Conservation (phyloP, 2,888 invertebrate species). For the Axea sp. region DNA sequence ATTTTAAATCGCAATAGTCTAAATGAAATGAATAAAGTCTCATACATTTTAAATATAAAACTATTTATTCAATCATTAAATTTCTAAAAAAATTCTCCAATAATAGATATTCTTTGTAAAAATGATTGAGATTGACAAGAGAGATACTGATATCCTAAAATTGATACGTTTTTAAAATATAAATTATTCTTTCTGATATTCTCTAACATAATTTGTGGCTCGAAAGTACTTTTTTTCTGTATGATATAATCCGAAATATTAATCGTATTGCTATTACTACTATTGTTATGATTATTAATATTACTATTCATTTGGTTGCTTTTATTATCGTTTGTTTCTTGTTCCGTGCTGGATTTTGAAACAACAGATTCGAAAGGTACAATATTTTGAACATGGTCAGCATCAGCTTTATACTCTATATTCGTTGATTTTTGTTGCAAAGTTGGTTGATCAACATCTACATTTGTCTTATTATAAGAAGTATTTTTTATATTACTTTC, state of each 20-base stretch:
- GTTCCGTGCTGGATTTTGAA: constrained; percentile 66
- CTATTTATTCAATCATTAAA: background rate
- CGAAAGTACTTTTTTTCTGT: constrained; percentile 82
- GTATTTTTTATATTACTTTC: constrained; percentile 9
- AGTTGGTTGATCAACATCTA: constrained; percentile 41
- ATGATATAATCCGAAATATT: constrained; percentile 6
- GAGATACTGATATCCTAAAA: constrained; percentile 84
- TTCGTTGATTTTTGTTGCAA: constrained; percentile 68
- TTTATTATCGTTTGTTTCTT: constrained; percentile 64
- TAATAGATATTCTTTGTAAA: constrained; percentile 87
- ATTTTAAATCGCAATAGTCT: too few species aligned
- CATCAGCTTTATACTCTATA: constrained; percentile 73
- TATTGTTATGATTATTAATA: too few species aligned
- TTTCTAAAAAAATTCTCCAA: constrained; percentile 87
- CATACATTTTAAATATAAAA: too few species aligned
- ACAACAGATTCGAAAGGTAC: constrained; percentile 73
- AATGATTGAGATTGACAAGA: constrained; percentile 91
- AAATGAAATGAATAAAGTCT: too few species aligned
- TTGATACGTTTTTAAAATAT: constrained; percentile 82
- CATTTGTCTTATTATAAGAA: constrained; percentile 39
- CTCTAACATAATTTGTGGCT: constrained; percentile 86
- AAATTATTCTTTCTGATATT: constrained; percentile 84
- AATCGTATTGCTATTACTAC: constrained; percentile 7
- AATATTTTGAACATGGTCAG: constrained; percentile 74
- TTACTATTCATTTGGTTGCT: constrained; percentile 8